Percentiles rank a stretch among this genome's conserved stretches.
phyloP scores from a whole-genome alignment of 2,888 invertebrate species.

The Drosophila mimetica region DNA sequence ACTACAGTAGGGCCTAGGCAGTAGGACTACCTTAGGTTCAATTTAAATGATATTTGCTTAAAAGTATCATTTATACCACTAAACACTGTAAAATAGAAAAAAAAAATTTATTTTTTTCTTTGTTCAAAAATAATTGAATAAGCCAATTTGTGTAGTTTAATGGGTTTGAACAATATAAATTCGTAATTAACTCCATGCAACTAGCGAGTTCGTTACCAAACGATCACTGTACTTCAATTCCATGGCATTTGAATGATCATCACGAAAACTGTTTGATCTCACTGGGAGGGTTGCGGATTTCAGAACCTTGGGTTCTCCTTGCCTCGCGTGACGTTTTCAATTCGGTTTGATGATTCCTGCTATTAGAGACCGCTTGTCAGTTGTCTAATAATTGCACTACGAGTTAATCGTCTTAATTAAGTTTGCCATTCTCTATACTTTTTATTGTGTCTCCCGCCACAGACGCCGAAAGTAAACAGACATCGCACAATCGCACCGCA shows the following conservation, averaged over 20 bases:
- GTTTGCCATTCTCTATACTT: constrained; percentile 6
- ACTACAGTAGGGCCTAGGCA: constrained; percentile 1
- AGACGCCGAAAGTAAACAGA: constrained; percentile 31
- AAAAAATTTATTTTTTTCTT: too few species aligned
- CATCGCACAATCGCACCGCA: constrained; percentile 29
- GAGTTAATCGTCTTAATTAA: constrained; percentile 40
- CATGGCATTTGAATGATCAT: constrained; percentile 13
- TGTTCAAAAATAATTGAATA: too few species aligned
- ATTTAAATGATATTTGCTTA: too few species aligned
- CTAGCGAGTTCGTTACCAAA: not conserved
- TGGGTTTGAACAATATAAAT: not conserved
- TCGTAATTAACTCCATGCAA: not conserved
- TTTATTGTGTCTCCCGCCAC: constrained; percentile 5
- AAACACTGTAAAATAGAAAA: not conserved
- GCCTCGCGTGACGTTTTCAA: constrained; percentile 62
- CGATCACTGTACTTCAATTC: constrained; percentile 6
- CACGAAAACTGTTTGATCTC: constrained; percentile 21
- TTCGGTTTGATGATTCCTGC: constrained; percentile 40
- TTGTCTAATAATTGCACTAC: constrained; percentile 46
- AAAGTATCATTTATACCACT: not conserved
- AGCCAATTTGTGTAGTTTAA: not conserved
- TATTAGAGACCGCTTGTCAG: constrained; percentile 23
- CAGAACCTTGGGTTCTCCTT: constrained; percentile 29
- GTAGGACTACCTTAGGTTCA: not conserved
- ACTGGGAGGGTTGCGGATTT: not conserved